Base-by-base conservation (phyloP, 35 echinoderm and acorn worm genomes). In the Hemicentrotus pulcherrimus region DNA sequence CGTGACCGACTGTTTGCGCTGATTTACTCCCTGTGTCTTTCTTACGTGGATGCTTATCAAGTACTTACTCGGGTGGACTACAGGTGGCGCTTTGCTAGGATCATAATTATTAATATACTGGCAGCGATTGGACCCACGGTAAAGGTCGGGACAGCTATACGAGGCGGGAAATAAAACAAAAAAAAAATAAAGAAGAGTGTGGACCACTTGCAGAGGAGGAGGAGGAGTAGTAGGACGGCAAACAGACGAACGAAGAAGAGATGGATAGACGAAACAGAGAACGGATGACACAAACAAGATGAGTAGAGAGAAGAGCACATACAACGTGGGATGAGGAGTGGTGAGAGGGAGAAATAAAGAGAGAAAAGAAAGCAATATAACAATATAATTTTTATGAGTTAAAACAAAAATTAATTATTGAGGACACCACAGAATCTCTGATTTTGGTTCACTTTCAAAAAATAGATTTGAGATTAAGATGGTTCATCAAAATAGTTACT, bases 291-390 rank as follows among this genome's bases (percentile, higher is more conserved):
- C 31, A 90, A 47, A 87, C 85, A 85, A 86, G 85, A n/a, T 32
- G 94, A 50, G 86, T 48, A 50, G 46, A 87, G 47, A 24, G 46
- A 32, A n/a, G 52, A 46, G 32, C 31, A 95, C 95, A 90, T 47
- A 46, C 95, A 86, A 65, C 88, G 87, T 28, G 32, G 95, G 45
- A n/a, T 46, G 48, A 47, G 46, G 41, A 58, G 30, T 22, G 13
- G 46, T 13, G 48, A 93, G 91, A 93, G 48, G 46, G 91, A 93
- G 91, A 93, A 47, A 93, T 32, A 93, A 58, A 93, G 91, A 93
- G 91, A 93, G 91, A 93, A 58, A 93, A 93, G 91, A 93, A 93
- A 93, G 91, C 91, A 93, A 93, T 93, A 93, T 46, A 93, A 90
- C 88, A 93, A 48, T 93, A 47, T 46, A 92, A 1, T 47, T 78